Evolutionary conservation across 2,888 invertebrate species (phyloP), one percentile per base, ranked within the genome.

Genomic region (Caenorhabditis becei): DNA sequence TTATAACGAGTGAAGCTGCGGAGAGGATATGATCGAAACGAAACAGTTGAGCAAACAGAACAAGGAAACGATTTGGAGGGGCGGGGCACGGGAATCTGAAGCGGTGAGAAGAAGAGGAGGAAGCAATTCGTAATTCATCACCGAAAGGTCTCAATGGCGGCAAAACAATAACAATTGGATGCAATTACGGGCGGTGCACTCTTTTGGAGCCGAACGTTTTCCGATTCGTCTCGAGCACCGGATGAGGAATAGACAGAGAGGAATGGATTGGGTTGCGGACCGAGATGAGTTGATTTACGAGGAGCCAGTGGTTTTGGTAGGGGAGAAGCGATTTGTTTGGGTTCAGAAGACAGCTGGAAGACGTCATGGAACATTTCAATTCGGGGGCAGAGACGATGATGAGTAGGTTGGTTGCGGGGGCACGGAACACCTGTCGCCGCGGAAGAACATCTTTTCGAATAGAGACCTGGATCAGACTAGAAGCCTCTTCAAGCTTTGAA

Each of bases 111-210:
- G 10, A 10, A 51, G 56, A 61, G 37, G 71, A 61, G 51, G 53
- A 44, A 41, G 75, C 65, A 61, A 67, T 72, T 72, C 65, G 72
- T 65, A 74, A 74, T 74, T 74, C 74, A 74, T 74, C 74, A 59
- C 59, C 58, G 35, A 56, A 71, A 66, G 65, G 74, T 66, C 74
- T 74, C 74, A 51, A 59, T 66, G 51, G 65, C 51, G 71, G 47
- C 63, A 74, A 74, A 74, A 74, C 74, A 74, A 74, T 74, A 74
- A 74, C 74, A 74, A 74, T 66, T 51, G 65, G 63, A 58, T 58
- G 74, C 49, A 74, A 74, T 66, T 74, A 74, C 74, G 56, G 65
- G 74, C 63, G 63, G 72, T 71, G 71, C 61, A 32, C 54, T 59
- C 70, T 70, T 71, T 71, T 54, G 61, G 70, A 71, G 47, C 71